Base-by-base conservation (phyloP, 2,888 invertebrate genomes). In the Parnassius mnemosyne region DNA sequence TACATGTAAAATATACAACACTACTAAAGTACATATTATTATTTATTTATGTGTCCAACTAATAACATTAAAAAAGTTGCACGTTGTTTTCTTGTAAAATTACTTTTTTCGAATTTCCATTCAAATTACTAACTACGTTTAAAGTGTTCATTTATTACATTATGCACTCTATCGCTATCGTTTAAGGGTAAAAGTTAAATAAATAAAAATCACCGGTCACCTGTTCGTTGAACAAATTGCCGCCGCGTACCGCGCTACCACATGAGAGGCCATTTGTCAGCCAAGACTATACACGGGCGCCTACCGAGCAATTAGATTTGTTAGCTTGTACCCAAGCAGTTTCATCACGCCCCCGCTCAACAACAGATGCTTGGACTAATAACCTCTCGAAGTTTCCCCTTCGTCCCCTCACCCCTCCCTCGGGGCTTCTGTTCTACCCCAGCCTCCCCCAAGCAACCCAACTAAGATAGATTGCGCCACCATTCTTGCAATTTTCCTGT, bases 401-500 rank as follows among this genome's bases (percentile, higher is more conserved):
- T 77, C 69, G 70, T 83, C 85, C 81, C 76, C 76, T 83, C 84
- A 78, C 76, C 80, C 80, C 76, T 74, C 84, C 88, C 80, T 83
- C 74, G 73, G 78, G 76, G 72, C 78, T 68, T 70, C 73, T 70
- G 69, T 68, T 72, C 80, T 77, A 81, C 89, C 92, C 83, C 82
- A 83, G 81, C 83, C 88, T 84, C 85, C 85, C 86, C 89, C 85
- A 84, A 75, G 75, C 92, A 86, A 92, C 92, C 93, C 94, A 94
- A 94, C 94, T 94, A 94, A 95, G 95, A 96, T 95, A 95, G 95
- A 95, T 96, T 95, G 95, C 95, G 94, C 94, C 95, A 94, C 95
- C 95, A 95, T 96, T 95, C 95, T 96, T 95, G 95, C 96, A 96
- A 96, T 96, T 95, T 96, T 95, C 95, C 95, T 95, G 96, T 96